A percentile compares a stretch with the other conserved stretches of the same genome.
Conservation (phyloP, 2,888 invertebrate genomes). For the Coelinius sp. region DNA sequence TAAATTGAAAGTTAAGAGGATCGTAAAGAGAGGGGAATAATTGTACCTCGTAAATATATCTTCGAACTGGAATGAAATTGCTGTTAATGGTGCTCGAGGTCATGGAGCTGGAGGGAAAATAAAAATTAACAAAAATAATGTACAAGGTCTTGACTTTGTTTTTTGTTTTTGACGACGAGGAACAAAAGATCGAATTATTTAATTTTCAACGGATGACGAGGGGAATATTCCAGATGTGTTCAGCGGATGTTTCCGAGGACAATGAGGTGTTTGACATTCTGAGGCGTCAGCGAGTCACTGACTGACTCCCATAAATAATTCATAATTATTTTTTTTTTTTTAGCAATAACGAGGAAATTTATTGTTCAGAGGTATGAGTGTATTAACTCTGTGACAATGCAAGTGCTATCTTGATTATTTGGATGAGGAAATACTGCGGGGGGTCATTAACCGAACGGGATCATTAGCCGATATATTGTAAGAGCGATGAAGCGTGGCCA, state of each 20-base stretch:
- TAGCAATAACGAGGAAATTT: not conserved
- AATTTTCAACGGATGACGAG: not conserved
- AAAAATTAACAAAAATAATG: not conserved
- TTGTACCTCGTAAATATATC: slow-evolving; percentile 18
- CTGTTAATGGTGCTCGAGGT: slow-evolving; percentile 7
- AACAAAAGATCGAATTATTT: not conserved
- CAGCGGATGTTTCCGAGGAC: slow-evolving; percentile 23
- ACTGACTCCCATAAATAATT: slow-evolving; percentile 6
- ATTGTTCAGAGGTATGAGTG: not conserved
- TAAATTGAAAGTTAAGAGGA: slow-evolving; percentile 4
- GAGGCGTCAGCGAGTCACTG: not conserved
- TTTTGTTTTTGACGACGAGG: not conserved
- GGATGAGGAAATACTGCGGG: not conserved
- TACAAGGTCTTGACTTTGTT: not conserved
- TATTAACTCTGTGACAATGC: not conserved
- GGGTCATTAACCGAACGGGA: slow-evolving; percentile 50
- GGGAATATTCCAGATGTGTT: slow-evolving; percentile 3
- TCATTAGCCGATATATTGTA: slow-evolving; percentile 48
- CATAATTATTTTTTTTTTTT: slow-evolving; percentile 15
- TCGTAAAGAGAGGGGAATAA: slow-evolving; percentile 10
- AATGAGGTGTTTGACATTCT: slow-evolving; percentile 15
- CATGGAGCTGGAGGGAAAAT: not conserved
- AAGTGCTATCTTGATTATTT: not conserved
- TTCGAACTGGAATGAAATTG: not conserved
- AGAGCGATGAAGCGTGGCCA: slow-evolving; percentile 36